Percentiles rank a stretch among this genome's conserved stretches.
phyloP scores from a whole-genome alignment of 2,797 vertebrate species.

The Nyctibius grandis region DNA sequence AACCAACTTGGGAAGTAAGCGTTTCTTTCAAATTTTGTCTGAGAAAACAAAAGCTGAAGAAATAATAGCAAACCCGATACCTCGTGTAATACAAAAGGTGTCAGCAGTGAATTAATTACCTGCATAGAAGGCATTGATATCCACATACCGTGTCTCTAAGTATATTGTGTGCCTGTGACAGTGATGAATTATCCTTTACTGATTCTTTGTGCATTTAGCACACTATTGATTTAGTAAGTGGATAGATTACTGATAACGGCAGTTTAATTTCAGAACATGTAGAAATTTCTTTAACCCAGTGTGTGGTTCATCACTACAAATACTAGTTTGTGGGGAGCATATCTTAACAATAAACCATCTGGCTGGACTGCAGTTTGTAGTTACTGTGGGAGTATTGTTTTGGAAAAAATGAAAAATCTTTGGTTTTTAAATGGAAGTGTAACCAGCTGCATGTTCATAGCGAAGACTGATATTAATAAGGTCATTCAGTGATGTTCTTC shows the following conservation, averaged over 20 bases:
- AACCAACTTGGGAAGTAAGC: constrained; percentile 94
- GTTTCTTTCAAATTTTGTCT: not conserved
- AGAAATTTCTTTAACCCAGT: not conserved
- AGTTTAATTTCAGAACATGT: constrained; percentile 21
- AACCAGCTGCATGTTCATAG: constrained; percentile 20
- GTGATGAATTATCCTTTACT: constrained; percentile 35
- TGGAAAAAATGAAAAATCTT: constrained; percentile 37
- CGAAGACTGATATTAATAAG: not conserved
- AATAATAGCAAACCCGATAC: not conserved
- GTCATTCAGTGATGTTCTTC: not conserved
- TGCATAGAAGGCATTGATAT: constrained; percentile 38
- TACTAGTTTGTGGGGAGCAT: not conserved
- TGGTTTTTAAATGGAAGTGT: constrained; percentile 22
- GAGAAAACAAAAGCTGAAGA: constrained; percentile 32
- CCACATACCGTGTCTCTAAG: not conserved
- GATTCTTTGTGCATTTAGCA: not conserved
- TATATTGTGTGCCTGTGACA: constrained; percentile 47
- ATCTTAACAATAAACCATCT: constrained; percentile 18
- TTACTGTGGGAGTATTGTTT: constrained; percentile 27
- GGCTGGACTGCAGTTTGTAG: not conserved
- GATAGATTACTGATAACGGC: constrained; percentile 38
- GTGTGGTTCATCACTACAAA: not conserved
- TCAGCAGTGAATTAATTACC: constrained; percentile 51
- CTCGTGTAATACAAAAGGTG: not conserved
- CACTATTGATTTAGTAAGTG: constrained; percentile 28